Evolutionary conservation across 2,888 invertebrate genomes (phyloP), one percentile per base, ranked within the genome.

Genomic region (Aspidiotus destructor): DNA sequence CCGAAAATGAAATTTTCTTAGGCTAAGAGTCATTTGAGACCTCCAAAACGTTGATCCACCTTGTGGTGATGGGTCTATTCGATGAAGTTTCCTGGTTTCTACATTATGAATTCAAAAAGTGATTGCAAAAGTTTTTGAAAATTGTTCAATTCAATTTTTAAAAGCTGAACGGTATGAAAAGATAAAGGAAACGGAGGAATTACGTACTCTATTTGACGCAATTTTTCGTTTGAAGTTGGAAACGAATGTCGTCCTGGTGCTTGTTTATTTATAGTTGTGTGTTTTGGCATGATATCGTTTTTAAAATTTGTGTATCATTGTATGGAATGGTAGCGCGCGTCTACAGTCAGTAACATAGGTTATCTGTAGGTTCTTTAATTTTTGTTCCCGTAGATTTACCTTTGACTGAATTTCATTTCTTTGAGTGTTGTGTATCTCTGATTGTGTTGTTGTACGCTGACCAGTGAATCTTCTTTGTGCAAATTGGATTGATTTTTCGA

Each of bases 191-290:
- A 42, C 42, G 41, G 9, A 57, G 55, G 9, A 13, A 55, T 40
- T 64, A 41, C 28, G 40, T 44, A 62, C 53, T 52, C 55, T 55
- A 55, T 54, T 54, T 64, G 53, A 64, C 60, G 67, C 52, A 41
- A 60, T 60, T 67, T 63, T 67, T 60, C 41, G 57, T 58, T 60
- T 67, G 57, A 65, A 57, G 65, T 65, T 65, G 57, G 57, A 65
- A 58, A 58, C 57, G 65, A 65, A 65, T 48, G 61, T 17, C 40
- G 68, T 53, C 8, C 52, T 28, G 61, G 41, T 41, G 60, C 55
- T 62, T 62, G 69, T 69, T 69, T 69, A 69, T 69, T 69, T 69
- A 62, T 69, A 69, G 69, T 62, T 62, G 42, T 48, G 69, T 28
- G 61, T 69, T 69, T 69, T 69, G 69, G 69, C 69, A 69, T 61